Conservation (phyloP, 35 echinoderm and acorn worm species). For the Anneissia japonica region DNA sequence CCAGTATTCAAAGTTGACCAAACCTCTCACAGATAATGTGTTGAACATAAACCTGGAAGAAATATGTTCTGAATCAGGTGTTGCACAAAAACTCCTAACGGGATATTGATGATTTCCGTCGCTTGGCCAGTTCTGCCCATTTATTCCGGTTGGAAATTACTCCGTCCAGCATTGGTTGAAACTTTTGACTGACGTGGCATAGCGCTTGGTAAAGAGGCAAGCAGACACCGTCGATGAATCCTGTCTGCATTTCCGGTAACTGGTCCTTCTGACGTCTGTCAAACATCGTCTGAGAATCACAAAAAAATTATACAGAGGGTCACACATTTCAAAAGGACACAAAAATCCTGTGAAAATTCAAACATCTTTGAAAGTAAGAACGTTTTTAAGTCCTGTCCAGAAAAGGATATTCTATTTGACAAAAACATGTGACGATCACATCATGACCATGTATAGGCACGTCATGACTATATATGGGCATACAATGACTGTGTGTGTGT, state of each 20-base stretch:
- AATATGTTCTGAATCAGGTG: too few species aligned
- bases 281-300: conserved; percentile 77
- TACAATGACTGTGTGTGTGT: too few species aligned
- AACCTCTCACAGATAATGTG: too few species aligned
- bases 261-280: conserved; percentile 83
- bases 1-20: too few species aligned
- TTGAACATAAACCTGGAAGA: too few species aligned
- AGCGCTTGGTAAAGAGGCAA: conserved; percentile 86
- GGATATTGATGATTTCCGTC: neutral
- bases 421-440: too few species aligned
- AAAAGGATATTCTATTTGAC: neutral
- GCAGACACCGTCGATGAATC: conserved; percentile 90
- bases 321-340: neutral
- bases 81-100: too few species aligned
- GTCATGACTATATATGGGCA: too few species aligned
- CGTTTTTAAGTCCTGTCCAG: neutral
- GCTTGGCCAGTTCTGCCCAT: conserved; percentile 49
- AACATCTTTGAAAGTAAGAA: neutral
- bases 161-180: conserved; percentile 64
- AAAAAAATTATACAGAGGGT: neutral
- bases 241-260: conserved; percentile 88
- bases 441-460: too few species aligned
- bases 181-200: conserved; percentile 45
- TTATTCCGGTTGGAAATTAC: conserved; percentile 68
- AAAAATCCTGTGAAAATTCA: neutral